A percentile compares a stretch with the other conserved stretches of the same genome.
These are phyloP conservation scores for Aplysia californica DNA, from an alignment of 1,140 invertebrate species.

Conservation along the genomic window DNA sequence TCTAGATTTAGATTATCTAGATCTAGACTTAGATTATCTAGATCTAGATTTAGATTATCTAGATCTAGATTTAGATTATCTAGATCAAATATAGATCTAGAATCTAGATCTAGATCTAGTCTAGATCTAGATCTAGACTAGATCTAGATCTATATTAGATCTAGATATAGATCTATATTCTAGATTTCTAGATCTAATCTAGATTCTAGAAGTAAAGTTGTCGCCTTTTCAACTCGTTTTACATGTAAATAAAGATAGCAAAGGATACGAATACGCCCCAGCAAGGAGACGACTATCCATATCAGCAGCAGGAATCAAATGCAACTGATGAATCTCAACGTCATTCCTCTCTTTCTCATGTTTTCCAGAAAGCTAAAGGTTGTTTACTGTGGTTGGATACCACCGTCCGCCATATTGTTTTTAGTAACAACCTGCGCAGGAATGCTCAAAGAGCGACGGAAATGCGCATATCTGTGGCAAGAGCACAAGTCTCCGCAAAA, in stretches of 20 bases:
- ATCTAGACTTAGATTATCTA: no score
- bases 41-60: no score
- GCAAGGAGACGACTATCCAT: slow-evolving; percentile 40
- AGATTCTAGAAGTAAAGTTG: not conserved
- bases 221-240: not conserved
- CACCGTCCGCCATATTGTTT: slow-evolving; percentile 53
- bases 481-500: not conserved
- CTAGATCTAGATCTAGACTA: no score
- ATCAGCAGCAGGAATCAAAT: not conserved
- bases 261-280: slow-evolving; percentile 61
- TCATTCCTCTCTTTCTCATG: not conserved
- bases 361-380: not conserved
- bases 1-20: no score
- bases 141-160: not conserved
- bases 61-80: no score
- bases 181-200: not conserved
- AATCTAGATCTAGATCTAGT: not conserved
- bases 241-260: slow-evolving; percentile 1
- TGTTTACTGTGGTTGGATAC: slow-evolving; percentile 36
- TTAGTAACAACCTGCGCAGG: slow-evolving; percentile 54
- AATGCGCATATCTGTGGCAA: not conserved
- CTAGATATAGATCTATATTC: not conserved
- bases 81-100: no score
- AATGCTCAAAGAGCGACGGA: slow-evolving; percentile 29
- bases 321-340: not conserved